phyloP scores from a whole-genome alignment of 2,888 invertebrate genomes.

The Exephanes ischioxanthus region DNA sequence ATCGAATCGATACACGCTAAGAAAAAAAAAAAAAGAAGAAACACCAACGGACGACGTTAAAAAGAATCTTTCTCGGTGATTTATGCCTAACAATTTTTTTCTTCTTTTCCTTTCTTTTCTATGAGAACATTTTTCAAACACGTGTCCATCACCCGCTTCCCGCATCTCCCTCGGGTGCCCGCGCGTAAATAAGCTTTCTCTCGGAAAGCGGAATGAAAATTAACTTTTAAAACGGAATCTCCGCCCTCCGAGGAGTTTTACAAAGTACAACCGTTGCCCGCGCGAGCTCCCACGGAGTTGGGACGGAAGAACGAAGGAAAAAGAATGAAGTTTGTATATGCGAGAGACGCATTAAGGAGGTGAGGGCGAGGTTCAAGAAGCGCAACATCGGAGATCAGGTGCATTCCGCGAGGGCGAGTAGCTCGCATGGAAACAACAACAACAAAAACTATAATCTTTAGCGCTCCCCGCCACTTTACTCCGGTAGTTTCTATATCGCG shows the following conservation, averaged over 20 bases:
- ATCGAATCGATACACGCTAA: background rate
- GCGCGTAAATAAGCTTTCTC: conserved; percentile 1
- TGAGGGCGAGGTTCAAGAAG: conserved; percentile 26
- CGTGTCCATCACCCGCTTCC: conserved; percentile 15
- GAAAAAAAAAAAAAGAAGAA: background rate
- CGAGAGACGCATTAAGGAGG: background rate
- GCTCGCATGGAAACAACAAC: conserved; percentile 15
- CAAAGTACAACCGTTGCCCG: background rate
- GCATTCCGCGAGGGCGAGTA: conserved; percentile 32
- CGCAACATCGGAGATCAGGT: conserved; percentile 52
- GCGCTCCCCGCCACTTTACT: conserved; percentile 6
- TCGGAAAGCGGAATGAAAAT: conserved; percentile 6
- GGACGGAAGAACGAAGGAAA: background rate
- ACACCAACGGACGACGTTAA: background rate
- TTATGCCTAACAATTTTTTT: background rate
- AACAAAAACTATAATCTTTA: conserved; percentile 16
- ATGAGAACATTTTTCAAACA: background rate
- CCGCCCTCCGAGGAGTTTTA: background rate
- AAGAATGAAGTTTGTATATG: conserved; percentile 23
- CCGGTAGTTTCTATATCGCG: conserved; percentile 6
- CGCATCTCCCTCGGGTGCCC: background rate
- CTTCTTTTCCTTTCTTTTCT: background rate
- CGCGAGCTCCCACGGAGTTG: conserved; percentile 33
- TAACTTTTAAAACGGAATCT: conserved; percentile 13
- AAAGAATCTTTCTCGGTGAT: background rate